These are phyloP conservation scores for Patiria pectinifera DNA, from an alignment of 53 echinoderm and acorn worm species.

Conservation along the genomic window DNA sequence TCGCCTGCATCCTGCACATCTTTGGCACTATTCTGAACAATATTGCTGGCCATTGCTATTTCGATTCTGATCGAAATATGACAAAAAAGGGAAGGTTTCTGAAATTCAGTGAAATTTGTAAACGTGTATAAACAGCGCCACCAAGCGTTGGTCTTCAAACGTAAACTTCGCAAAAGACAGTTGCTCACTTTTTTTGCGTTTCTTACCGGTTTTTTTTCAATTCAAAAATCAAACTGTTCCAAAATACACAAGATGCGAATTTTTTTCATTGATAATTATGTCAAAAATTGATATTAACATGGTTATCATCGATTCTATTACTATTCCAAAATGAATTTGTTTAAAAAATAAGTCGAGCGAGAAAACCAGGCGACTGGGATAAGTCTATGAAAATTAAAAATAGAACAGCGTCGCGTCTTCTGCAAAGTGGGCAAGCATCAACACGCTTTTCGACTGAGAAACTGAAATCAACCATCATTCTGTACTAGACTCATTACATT, in stretches of 20 bases:
- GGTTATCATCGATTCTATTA: too few relatives aligned
- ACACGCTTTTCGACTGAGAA: not conserved
- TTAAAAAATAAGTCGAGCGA: too few relatives aligned
- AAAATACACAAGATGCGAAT: too few relatives aligned
- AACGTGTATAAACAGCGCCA: constrained; percentile 44
- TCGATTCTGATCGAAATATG: not conserved
- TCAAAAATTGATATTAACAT: too few relatives aligned
- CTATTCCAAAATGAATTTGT: too few relatives aligned
- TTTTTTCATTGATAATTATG: too few relatives aligned
- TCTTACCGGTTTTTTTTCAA: not conserved
- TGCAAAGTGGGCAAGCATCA: not conserved
- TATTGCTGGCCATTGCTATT: constrained; percentile 6
- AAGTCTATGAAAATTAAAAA: not conserved
- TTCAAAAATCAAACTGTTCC: too few relatives aligned
- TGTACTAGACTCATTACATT: not conserved
- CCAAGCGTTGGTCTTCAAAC: constrained; percentile 2
- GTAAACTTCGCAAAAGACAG: not conserved
- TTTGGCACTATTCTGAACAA: constrained; percentile 4
- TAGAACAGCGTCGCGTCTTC: not conserved
- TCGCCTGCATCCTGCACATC: constrained; percentile 14
- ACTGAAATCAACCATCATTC: too few relatives aligned
- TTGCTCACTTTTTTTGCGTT: not conserved
- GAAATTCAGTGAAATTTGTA: not conserved
- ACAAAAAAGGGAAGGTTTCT: not conserved
- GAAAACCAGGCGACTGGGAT: not conserved